A percentile compares a stretch with the other conserved stretches of the same genome.
Conservation (phyloP, 2,113 vertebrate genomes). For the Malurus melanocephalus region DNA sequence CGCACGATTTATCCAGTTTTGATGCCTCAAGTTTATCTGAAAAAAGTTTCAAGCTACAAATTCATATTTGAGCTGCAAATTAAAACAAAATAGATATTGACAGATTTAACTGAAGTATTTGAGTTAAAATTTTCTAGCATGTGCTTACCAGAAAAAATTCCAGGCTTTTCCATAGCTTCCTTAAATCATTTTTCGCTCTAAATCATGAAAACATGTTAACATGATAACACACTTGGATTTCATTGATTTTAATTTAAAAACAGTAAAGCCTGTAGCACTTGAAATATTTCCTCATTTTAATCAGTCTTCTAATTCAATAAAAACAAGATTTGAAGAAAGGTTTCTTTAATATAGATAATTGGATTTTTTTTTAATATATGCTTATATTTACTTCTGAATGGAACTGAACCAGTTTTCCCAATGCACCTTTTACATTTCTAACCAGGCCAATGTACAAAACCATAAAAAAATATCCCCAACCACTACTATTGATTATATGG, state of each 20-base stretch:
- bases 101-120: not conserved
- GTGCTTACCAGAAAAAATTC: not conserved
- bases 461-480: not conserved
- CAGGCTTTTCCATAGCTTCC: not conserved
- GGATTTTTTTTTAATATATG: not conserved
- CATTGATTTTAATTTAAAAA: not conserved
- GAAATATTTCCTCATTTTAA: not conserved
- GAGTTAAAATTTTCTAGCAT: not conserved
- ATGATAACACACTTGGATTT: not conserved
- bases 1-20: not conserved
- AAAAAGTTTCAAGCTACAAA: not conserved
- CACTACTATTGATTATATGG: not conserved
- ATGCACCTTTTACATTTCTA: not conserved
- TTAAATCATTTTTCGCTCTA: not conserved
- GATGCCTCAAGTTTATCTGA: not conserved
- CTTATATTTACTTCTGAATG: not conserved
- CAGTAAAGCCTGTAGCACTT: not conserved
- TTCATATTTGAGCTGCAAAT: not conserved
- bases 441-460: not conserved
- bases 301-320: not conserved
- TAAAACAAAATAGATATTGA: not conserved
- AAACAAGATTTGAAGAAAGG: not conserved
- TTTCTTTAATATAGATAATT: not conserved
- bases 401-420: not conserved
- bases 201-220: not conserved